Percentiles rank a stretch among this genome's conserved stretches.
These are phyloP conservation scores for Rhincodon typus DNA, from an alignment of 2,797 vertebrate genomes.

Conservation along the genomic window DNA sequence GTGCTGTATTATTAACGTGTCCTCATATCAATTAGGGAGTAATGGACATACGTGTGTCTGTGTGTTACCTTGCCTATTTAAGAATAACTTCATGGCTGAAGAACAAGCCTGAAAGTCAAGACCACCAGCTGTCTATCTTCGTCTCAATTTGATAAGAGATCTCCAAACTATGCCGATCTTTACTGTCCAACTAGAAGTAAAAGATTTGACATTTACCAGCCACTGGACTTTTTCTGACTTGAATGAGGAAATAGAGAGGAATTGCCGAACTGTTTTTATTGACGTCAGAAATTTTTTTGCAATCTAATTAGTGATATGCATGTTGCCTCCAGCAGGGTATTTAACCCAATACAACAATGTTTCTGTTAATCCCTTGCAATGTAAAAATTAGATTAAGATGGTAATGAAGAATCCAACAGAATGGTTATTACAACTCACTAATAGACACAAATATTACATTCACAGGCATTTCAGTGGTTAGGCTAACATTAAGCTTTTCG, in stretches of 20 bases:
- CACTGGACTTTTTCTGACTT: neutral
- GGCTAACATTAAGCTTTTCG: too few species aligned
- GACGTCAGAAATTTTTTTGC: neutral
- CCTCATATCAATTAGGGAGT: constrained; percentile 13
- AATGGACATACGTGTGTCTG: neutral
- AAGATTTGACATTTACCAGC: neutral
- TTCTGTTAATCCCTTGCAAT: too few species aligned
- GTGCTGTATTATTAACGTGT: constrained; percentile 17
- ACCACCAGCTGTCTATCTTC: neutral
- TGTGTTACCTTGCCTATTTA: neutral
- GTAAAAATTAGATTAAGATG: too few species aligned
- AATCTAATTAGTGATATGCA: neutral
- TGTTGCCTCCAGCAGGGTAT: too few species aligned
- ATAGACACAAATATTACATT: too few species aligned
- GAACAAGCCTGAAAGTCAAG: neutral
- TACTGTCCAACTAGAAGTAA: neutral
- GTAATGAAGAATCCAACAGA: too few species aligned
- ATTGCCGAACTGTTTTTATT: neutral
- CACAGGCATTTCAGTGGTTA: too few species aligned
- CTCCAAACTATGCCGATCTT: neutral
- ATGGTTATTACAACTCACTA: too few species aligned
- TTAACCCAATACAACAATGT: too few species aligned
- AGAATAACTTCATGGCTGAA: neutral
- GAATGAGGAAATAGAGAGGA: neutral
- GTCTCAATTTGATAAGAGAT: neutral